These are phyloP conservation scores for Jaculus jaculus DNA, from an alignment of 2,113 vertebrate species.

Conservation along the genomic window DNA sequence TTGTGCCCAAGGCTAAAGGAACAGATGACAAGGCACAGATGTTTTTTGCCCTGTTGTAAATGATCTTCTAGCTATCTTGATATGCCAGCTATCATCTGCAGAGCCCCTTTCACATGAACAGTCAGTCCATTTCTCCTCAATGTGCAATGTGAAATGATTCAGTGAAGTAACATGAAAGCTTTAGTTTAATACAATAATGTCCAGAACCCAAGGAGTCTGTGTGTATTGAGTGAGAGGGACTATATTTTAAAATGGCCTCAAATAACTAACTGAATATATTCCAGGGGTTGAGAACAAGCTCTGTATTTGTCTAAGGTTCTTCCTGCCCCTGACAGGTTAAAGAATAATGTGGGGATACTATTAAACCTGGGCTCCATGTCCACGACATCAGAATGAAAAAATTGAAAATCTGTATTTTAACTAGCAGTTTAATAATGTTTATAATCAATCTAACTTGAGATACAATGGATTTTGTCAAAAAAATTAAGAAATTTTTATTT, in stretches of 20 bases:
- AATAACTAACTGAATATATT: background rate
- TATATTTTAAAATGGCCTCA: background rate
- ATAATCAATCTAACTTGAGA: background rate
- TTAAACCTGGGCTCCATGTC: background rate
- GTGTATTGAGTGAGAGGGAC: background rate
- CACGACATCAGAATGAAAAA: background rate
- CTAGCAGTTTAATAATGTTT: background rate
- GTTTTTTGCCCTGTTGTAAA: background rate
- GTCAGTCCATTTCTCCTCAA: background rate
- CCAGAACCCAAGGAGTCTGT: background rate
- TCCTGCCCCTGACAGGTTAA: background rate
- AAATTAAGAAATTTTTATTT: background rate
- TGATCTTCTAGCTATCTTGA: background rate
- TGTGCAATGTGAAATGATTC: background rate
- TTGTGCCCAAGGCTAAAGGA: background rate
- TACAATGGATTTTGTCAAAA: slow-evolving; percentile 28
- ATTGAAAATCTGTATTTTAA: background rate
- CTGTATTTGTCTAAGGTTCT: background rate
- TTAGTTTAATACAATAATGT: background rate
- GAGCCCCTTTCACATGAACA: background rate
- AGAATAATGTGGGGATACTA: background rate
- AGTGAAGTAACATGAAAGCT: background rate
- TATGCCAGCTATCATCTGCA: background rate
- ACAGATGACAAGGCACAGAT: background rate
- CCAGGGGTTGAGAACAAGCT: background rate